Evolutionary conservation across 1,140 invertebrate genomes (phyloP), one percentile per base, ranked within the genome.

Genomic region (Diachasma alloeum): DNA sequence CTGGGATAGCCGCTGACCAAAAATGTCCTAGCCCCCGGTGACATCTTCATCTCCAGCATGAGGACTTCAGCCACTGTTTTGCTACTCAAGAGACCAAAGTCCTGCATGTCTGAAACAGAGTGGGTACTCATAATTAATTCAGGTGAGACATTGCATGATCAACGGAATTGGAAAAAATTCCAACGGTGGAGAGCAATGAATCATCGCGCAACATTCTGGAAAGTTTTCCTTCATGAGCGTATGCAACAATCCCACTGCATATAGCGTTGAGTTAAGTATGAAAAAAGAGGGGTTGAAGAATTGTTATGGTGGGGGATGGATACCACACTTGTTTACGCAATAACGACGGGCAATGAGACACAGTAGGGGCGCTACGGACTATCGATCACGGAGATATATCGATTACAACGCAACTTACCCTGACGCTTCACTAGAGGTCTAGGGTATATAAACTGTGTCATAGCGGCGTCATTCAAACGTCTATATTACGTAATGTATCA

Each of bases 1-100:
- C 97, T 92, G 15, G 97, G 98, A 91, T 98, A 99, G 53, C 98
- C 98, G 76, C 97, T 98, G 24, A 99, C 95, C 17, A 99, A 92
- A 90, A 97, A 98, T 4, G 97, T 97, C 89, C 96, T 97, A 56
- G 97, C 95, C 74, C 93, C 94, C 68, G 94, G 94, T 73, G 95
- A 93, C 93, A 97, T 95, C 91, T 98, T 97, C 91, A 99, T 95
- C 91, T 98, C 97, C 73, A 97, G 92, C 94, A 97, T 96, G 56
- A 97, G 91, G 5, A 96, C 95, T 87, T 97, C 95, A 0, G 96
- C 94, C 6, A 97, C 95, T 1, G 95, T 96, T 87, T 94, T 95
- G 83, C 95, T 96, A 42, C 95, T 96, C 70, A 97, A 87, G 83
- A 93, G 91, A 72, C 94, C 93, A 88, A 96, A 95, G 88, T 96